Evolutionary conservation across 2,888 invertebrate genomes (phyloP), one percentile per base, ranked within the genome.

Genomic region (Trachelus tabidus): DNA sequence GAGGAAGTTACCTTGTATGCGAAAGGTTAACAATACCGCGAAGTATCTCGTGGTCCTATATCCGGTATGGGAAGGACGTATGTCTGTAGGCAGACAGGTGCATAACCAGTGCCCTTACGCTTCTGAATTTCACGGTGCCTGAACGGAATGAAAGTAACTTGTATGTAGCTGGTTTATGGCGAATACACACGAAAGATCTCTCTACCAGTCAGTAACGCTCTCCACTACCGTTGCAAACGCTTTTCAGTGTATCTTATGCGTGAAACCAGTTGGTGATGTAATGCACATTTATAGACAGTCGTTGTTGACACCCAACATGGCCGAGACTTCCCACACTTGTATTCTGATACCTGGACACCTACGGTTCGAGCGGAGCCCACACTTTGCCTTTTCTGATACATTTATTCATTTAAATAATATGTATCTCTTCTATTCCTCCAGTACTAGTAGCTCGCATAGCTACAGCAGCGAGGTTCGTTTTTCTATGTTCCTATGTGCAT

Each of bases 221-320:
- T 30, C 69, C 69, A 30, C 69, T 69, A 40, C 69, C 30, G n/a
- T 33, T 69, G 33, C 69, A 69, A n/a, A 69, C 69, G n/a, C 30
- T 11, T 33, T 30, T 4, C 23, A 30, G 69, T 30, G 33, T 69
- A 12, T 75, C 71, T 37, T 69, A 81, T 34, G 33, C 33, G 35
- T 73, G 68, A 87, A 90, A 91, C 90, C 90, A 87, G 90, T 91
- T 89, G 87, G 85, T 91, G 90, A 91, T 89, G 90, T 88, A 90
- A 91, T 85, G 83, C 76, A 85, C 87, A 84, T 87, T 90, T 90
- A 89, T 87, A 90, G 87, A 85, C 81, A 77, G 79, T 83, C 79
- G 83, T 83, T 85, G 87, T 85, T 86, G 82, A 83, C 82, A 83
- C 85, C 87, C 84, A 89, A 87, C 85, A 89, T 88, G 86, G 88